These are phyloP conservation scores for Chelon labrosus DNA, from an alignment of 2,797 vertebrate species.

Conservation along the genomic window DNA sequence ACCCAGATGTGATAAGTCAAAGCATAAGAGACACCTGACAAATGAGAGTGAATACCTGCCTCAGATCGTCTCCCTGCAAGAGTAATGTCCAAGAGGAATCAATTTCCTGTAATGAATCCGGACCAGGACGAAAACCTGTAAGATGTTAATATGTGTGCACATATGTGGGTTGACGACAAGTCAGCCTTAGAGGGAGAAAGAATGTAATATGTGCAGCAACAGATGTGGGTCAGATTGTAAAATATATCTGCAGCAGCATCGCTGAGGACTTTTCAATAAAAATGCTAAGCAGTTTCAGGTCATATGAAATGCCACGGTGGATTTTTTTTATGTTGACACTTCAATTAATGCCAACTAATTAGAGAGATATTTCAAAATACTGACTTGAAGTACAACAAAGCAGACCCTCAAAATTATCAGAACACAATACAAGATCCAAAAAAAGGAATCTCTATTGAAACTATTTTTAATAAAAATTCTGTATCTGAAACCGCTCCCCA, in stretches of 20 bases:
- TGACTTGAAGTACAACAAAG: too few relatives aligned
- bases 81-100: conserved; percentile 54
- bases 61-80: conserved; percentile 44
- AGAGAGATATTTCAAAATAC: too few relatives aligned
- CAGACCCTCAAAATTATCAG: too few relatives aligned
- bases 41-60: conserved; percentile 54
- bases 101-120: conserved; percentile 66
- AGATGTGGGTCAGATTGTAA: conserved; percentile 47
- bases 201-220: conserved; percentile 41
- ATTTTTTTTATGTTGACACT: background rate
- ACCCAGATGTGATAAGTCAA: conserved; percentile 54
- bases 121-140: conserved; percentile 37
- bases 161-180: conserved; percentile 15
- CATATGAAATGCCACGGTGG: too few relatives aligned
- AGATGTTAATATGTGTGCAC: conserved; percentile 38
- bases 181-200: conserved; percentile 6
- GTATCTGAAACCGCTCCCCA: too few relatives aligned
- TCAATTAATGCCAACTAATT: background rate
- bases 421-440: too few relatives aligned
- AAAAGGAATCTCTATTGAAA: too few relatives aligned
- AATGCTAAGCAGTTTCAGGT: background rate
- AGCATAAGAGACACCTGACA: conserved; percentile 55
- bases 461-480: too few relatives aligned
- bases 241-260: conserved; percentile 13
- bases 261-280: conserved; percentile 10